phyloP scores from a whole-genome alignment of 2,888 invertebrate genomes.

The Tetranychus piercei region DNA sequence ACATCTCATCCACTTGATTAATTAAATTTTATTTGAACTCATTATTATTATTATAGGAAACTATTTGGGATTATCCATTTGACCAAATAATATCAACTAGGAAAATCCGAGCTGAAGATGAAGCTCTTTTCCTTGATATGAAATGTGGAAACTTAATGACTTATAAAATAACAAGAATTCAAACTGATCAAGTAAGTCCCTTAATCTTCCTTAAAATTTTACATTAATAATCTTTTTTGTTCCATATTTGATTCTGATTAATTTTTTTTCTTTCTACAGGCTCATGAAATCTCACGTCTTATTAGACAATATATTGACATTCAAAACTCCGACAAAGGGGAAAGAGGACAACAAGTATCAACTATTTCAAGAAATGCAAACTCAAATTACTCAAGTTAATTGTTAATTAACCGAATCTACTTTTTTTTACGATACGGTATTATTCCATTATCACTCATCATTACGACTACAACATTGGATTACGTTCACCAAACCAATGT shows the following conservation, averaged over 20 bases:
- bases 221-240: background rate
- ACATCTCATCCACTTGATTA: background rate
- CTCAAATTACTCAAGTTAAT: conserved; percentile 6
- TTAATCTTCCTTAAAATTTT: background rate
- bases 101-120: conserved; percentile 73
- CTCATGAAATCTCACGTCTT: conserved; percentile 84
- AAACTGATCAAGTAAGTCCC: conserved; percentile 50
- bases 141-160: conserved; percentile 91
- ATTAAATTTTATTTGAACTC: conserved; percentile 9
- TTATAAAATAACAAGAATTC: conserved; percentile 78
- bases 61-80: conserved; percentile 77
- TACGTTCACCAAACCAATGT: background rate
- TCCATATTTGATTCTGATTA: background rate
- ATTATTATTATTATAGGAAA: conserved; percentile 43
- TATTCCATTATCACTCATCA: no score
- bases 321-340: conserved; percentile 34
- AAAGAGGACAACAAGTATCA: conserved; percentile 5
- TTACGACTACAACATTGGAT: background rate
- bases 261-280: conserved; percentile 41
- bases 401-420: background rate
- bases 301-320: conserved; percentile 92
- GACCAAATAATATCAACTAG: conserved; percentile 87
- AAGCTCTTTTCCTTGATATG: conserved; percentile 79
- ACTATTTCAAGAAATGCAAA: conserved; percentile 3
- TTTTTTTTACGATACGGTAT: background rate